Evolutionary conservation across 2,888 invertebrate genomes (phyloP).

Genomic region (Anthoptus insignis): DNA sequence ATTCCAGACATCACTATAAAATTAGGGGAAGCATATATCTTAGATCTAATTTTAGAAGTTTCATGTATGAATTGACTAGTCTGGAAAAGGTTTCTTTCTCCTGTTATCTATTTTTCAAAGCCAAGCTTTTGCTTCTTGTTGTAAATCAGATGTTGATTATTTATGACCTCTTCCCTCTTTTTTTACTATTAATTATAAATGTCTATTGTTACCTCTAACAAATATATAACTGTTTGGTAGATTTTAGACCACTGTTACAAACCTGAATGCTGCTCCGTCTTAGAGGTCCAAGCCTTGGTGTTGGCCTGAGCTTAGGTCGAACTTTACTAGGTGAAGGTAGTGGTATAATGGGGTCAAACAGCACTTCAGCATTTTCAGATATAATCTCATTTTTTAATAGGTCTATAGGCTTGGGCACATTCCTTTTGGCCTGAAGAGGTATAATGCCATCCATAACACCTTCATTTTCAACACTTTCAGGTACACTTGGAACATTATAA

Average conservation of each 20-base stretch:
- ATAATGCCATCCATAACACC: slow-evolving; percentile 78
- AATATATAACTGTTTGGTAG: too few species aligned
- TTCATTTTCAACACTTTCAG: slow-evolving; percentile 61
- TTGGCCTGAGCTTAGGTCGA: slow-evolving; percentile 89
- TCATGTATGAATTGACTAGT: too few species aligned
- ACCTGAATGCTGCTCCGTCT: slow-evolving; percentile 89
- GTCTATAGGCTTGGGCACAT: slow-evolving; percentile 69
- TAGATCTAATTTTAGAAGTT: too few species aligned
- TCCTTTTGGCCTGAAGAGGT: slow-evolving; percentile 64
- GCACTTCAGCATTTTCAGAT: slow-evolving; percentile 77
- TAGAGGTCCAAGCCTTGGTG: slow-evolving; percentile 88
- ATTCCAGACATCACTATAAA: too few species aligned
- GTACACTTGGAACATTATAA: slow-evolving; percentile 68
- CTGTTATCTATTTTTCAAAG: too few species aligned
- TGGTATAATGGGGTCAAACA: slow-evolving; percentile 82
- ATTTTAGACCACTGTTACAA: slow-evolving; percentile 20
- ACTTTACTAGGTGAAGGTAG: slow-evolving; percentile 88
- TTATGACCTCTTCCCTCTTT: too few species aligned
- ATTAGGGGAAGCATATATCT: too few species aligned
- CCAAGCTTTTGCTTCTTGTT: too few species aligned
- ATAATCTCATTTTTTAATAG: slow-evolving; percentile 76
- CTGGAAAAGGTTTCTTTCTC: too few species aligned
- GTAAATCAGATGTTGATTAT: too few species aligned
- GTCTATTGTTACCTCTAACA: too few species aligned
- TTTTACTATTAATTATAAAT: too few species aligned